Percentiles rank a stretch among this genome's conserved stretches.
Evolutionary conservation across 92 coral and sea anemone genomes (phyloP).

Genomic region (Bergia sp.): DNA sequence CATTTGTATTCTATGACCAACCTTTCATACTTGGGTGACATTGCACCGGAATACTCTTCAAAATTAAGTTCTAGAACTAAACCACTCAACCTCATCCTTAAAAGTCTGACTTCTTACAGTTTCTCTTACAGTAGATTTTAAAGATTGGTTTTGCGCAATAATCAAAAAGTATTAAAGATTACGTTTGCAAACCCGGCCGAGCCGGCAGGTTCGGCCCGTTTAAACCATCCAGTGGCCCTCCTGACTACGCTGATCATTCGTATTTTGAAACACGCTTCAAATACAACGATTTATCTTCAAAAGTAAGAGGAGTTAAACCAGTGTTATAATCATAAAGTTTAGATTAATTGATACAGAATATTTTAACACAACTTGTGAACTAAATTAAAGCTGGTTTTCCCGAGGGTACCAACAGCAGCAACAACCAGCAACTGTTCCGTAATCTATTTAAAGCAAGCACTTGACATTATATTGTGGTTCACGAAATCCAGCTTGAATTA

Average conservation of each 20-base stretch:
- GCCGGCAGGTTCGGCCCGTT: neutral
- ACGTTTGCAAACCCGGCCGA: neutral
- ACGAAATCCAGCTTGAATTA: too few species aligned
- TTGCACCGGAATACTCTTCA: neutral
- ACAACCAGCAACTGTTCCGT: too few species aligned
- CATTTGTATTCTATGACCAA: neutral
- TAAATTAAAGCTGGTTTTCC: too few species aligned
- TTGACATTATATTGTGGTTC: too few species aligned
- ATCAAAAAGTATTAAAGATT: neutral
- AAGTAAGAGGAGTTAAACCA: too few species aligned
- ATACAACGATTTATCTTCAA: neutral
- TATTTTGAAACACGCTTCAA: too few species aligned
- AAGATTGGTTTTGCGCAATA: neutral
- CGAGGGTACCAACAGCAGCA: too few species aligned
- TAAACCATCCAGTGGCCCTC: neutral
- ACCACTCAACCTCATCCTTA: neutral
- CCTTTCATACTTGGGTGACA: neutral
- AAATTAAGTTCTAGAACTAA: neutral
- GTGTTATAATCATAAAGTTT: too few species aligned
- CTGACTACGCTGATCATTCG: neutral
- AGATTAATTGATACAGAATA: too few species aligned
- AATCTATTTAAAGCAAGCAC: too few species aligned
- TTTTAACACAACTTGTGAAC: too few species aligned
- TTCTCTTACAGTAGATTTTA: neutral
- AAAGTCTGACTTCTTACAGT: neutral